These are phyloP conservation scores for Coreoperca whiteheadi DNA, from an alignment of 2,113 vertebrate species.

Conservation along the genomic window DNA sequence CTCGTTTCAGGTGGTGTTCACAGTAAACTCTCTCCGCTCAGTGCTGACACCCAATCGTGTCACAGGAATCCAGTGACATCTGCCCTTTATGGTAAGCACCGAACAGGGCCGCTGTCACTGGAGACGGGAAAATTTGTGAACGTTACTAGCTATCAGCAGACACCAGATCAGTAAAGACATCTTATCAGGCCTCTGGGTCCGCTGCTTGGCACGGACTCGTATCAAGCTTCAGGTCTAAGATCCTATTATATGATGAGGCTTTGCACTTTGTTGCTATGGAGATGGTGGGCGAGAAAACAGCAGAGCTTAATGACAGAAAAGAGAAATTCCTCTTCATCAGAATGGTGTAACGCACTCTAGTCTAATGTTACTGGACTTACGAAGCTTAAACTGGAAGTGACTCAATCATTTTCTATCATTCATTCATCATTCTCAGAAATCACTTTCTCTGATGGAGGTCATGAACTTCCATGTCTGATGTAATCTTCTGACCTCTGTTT, in stretches of 20 bases:
- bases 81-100: conserved; percentile 59
- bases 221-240: conserved; percentile 32
- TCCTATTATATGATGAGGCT: conserved; percentile 13
- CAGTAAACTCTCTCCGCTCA: conserved; percentile 57
- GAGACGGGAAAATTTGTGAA: conserved; percentile 53
- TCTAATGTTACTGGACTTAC: background rate
- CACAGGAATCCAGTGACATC: conserved; percentile 68
- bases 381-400: conserved; percentile 15
- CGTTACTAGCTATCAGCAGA: conserved; percentile 64
- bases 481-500: conserved; percentile 15
- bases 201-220: background rate
- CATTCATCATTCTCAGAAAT: conserved; percentile 18
- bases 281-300: background rate
- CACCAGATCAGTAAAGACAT: conserved; percentile 48
- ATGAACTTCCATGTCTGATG: conserved; percentile 9
- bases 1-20: conserved; percentile 54
- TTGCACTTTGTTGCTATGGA: conserved; percentile 38
- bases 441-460: conserved; percentile 23
- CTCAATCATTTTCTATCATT: conserved; percentile 15
- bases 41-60: conserved; percentile 65
- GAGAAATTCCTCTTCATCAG: conserved; percentile 1
- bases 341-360: background rate
- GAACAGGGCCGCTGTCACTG: conserved; percentile 13
- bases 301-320: conserved; percentile 8
- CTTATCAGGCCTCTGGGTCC: conserved; percentile 17